A percentile compares a stretch with the other conserved stretches of the same genome.
Evolutionary conservation across 2,113 vertebrate genomes (phyloP).

Genomic region (Apaloderma vittatum): DNA sequence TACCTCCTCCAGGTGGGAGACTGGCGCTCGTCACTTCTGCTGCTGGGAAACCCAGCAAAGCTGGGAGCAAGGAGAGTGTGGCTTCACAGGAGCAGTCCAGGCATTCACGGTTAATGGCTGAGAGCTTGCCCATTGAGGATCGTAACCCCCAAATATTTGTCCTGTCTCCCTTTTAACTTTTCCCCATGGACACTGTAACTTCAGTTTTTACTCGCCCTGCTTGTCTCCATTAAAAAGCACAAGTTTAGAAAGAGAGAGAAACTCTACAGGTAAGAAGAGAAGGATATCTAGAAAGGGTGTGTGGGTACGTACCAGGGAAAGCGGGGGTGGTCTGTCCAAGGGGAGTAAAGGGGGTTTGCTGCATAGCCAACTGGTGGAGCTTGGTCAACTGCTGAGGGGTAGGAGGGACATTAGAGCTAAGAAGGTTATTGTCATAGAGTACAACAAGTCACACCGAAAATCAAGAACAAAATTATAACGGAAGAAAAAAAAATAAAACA

Average conservation of each 20-base stretch:
- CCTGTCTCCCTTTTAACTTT: not conserved
- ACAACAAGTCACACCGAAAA: constrained; percentile 89
- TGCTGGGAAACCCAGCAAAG: not conserved
- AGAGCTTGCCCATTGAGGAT: not conserved
- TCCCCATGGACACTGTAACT: not conserved
- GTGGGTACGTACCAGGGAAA: constrained; percentile 99
- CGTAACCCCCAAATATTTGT: not conserved
- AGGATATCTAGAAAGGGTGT: constrained; percentile 87
- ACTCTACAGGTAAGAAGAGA: constrained; percentile 90
- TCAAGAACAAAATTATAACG: constrained; percentile 83
- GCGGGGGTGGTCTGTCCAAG: constrained; percentile 99
- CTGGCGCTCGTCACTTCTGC: not conserved
- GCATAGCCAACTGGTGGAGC: constrained; percentile 99
- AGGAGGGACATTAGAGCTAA: constrained; percentile 98
- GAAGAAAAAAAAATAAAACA: not conserved
- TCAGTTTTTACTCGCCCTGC: not conserved
- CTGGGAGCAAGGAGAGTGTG: not conserved
- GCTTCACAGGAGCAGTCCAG: not conserved
- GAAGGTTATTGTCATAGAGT: constrained; percentile 93
- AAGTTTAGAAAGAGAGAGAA: constrained; percentile 78
- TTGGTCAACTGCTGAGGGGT: constrained; percentile 99
- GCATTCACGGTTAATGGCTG: not conserved
- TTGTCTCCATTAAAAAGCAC: constrained; percentile 19
- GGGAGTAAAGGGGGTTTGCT: constrained; percentile 99
- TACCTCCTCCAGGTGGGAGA: not conserved